phyloP scores from a whole-genome alignment of 2,888 invertebrate species.

The Ennomos erosarius region DNA sequence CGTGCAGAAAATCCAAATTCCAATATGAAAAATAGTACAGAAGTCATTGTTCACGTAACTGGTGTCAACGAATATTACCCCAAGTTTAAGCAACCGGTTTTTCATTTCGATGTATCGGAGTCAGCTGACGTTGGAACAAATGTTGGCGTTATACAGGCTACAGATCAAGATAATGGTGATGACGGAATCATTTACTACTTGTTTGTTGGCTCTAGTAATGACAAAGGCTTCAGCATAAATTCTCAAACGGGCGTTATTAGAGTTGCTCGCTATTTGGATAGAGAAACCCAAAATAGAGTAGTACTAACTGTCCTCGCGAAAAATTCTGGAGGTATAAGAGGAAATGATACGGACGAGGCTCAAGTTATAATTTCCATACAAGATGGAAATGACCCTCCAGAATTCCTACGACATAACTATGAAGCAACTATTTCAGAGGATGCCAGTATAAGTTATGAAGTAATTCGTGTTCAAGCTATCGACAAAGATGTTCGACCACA shows the following conservation, averaged over 20 bases:
- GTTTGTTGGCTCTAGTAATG: constrained; percentile 97
- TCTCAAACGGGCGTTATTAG: constrained; percentile 93
- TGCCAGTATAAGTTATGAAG: constrained; percentile 89
- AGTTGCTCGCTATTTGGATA: constrained; percentile 92
- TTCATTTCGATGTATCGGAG: constrained; percentile 97
- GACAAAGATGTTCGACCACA: constrained; percentile 96
- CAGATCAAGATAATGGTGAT: constrained; percentile 94
- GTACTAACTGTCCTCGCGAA: constrained; percentile 97
- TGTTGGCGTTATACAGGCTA: constrained; percentile 94
- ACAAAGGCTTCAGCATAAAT: constrained; percentile 94
- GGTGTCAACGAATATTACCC: constrained; percentile 96
- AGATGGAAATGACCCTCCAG: constrained; percentile 98
- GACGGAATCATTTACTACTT: constrained; percentile 96
- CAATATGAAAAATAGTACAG: constrained; percentile 90
- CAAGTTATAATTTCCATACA: constrained; percentile 97
- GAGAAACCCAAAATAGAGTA: constrained; percentile 95
- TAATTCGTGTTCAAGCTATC: constrained; percentile 92
- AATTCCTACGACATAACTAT: constrained; percentile 92
- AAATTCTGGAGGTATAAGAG: constrained; percentile 96
- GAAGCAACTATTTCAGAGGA: constrained; percentile 93
- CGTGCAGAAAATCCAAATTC: constrained; percentile 95
- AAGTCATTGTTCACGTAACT: constrained; percentile 90
- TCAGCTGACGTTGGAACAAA: constrained; percentile 94
- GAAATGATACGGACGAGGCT: constrained; percentile 98
- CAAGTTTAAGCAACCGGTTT: constrained; percentile 94